A percentile compares a stretch with the other conserved stretches of the same genome.
phyloP scores from a whole-genome alignment of 2,888 invertebrate genomes.

The Tetragonula carbonaria region DNA sequence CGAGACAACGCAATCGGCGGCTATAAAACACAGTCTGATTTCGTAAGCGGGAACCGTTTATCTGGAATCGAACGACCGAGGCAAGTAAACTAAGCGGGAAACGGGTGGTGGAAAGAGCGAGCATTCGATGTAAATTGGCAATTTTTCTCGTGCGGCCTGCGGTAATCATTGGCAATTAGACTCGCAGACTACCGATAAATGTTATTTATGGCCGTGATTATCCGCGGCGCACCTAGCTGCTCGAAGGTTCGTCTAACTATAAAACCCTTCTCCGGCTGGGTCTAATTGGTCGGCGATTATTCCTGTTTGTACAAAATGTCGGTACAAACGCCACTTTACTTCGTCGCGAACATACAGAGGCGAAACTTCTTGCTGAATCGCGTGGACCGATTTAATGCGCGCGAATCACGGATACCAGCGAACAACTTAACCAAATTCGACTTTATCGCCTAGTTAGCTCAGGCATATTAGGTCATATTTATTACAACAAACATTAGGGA shows the following conservation, averaged over 20 bases:
- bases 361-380: slow-evolving; percentile 36
- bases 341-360: slow-evolving; percentile 37
- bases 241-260: slow-evolving; percentile 65
- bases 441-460: slow-evolving; percentile 20
- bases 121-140: slow-evolving; percentile 78
- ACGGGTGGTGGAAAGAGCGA: slow-evolving; percentile 53
- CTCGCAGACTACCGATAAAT: slow-evolving; percentile 74
- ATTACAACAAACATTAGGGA: too few species aligned
- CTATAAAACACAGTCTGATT: slow-evolving; percentile 47
- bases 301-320: slow-evolving; percentile 72
- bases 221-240: slow-evolving; percentile 77
- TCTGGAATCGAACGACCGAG: slow-evolving; percentile 56
- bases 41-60: slow-evolving; percentile 54
- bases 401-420: slow-evolving; percentile 36
- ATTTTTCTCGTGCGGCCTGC: slow-evolving; percentile 76
- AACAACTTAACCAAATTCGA: slow-evolving; percentile 22
- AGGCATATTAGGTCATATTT: background rate
- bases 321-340: slow-evolving; percentile 59
- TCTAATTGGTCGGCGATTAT: slow-evolving; percentile 76
- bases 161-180: slow-evolving; percentile 82
- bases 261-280: slow-evolving; percentile 44
- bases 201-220: slow-evolving; percentile 82
- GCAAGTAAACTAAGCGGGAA: slow-evolving; percentile 60
- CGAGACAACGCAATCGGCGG: background rate
- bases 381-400: slow-evolving; percentile 49